phyloP scores from a whole-genome alignment of 2,113 vertebrate species.

The Emydocephalus ijimae region DNA sequence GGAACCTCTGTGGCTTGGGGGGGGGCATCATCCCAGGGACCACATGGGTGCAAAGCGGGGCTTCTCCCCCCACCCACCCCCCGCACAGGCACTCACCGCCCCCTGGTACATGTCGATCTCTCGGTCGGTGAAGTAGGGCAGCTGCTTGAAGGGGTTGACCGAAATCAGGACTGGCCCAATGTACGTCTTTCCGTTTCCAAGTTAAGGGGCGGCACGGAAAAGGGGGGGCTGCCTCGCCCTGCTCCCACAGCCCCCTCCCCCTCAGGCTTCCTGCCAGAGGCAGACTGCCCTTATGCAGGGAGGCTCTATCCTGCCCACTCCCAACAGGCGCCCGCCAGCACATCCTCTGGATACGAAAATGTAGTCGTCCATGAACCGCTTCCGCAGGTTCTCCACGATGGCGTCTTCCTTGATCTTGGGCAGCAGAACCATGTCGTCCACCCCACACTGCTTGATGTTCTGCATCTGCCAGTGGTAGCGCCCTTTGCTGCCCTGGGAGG shows the following conservation, averaged over 20 bases:
- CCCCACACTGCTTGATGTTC: slow-evolving; percentile 79
- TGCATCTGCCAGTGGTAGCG: slow-evolving; percentile 82
- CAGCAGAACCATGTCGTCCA: slow-evolving; percentile 84
- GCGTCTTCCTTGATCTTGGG: slow-evolving; percentile 80
- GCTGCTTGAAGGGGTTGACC: slow-evolving; percentile 81
- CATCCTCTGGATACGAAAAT: slow-evolving; percentile 77
- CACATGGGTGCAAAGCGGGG: not conserved
- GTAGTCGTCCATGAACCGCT: slow-evolving; percentile 82
- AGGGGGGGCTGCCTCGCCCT: not conserved
- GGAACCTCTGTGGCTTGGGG: not conserved
- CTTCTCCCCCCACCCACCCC: no score
- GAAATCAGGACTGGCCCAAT: slow-evolving; percentile 82
- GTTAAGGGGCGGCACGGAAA: not conserved
- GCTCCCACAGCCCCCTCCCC: not conserved
- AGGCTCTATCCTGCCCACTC: not conserved
- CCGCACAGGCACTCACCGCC: slow-evolving; percentile 65
- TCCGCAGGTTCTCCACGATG: slow-evolving; percentile 84
- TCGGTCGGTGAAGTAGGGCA: slow-evolving; percentile 78
- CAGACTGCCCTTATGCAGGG: not conserved
- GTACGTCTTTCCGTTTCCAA: slow-evolving; percentile 69
- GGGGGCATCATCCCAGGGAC: not conserved
- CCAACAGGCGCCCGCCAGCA: not conserved
- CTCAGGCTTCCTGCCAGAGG: not conserved
- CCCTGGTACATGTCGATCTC: slow-evolving; percentile 84
- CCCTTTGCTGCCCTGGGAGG: slow-evolving; percentile 78